A percentile compares a stretch with the other conserved stretches of the same genome.
Evolutionary conservation across 64 coral and sea anemone species (phyloP).

Genomic region (Montipora capricornis): DNA sequence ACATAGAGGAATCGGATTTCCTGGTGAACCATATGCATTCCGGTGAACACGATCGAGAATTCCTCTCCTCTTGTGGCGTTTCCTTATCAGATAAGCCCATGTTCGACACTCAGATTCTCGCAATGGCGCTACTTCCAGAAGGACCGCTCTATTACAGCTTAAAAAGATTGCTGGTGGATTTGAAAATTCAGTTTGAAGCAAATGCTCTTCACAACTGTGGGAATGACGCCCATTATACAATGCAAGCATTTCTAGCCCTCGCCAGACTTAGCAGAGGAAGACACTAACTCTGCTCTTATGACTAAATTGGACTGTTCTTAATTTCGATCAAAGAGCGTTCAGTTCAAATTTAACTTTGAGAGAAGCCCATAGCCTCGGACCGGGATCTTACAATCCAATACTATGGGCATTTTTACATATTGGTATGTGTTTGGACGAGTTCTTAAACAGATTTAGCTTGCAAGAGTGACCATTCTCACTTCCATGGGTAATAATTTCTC

Average conservation of each 20-base stretch:
- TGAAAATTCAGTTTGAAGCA: conserved; percentile 40
- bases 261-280: no score
- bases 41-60: conserved; percentile 19
- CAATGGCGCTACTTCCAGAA: conserved; percentile 49
- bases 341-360: no score
- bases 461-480: no score
- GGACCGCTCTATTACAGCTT: conserved; percentile 41
- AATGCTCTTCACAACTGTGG: conserved; percentile 64
- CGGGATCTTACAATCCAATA: no score
- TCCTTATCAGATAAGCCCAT: conserved; percentile 20
- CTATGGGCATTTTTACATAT: no score
- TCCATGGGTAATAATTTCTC: no score
- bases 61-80: conserved; percentile 35
- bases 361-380: no score
- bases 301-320: no score
- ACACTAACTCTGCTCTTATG: no score
- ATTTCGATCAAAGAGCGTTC: no score
- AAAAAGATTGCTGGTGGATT: conserved; percentile 46
- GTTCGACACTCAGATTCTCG: conserved; percentile 73
- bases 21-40: conserved; percentile 45
- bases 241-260: background rate
- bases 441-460: no score
- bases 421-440: no score
- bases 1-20: conserved; percentile 25
- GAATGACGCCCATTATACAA: conserved; percentile 12